Conservation (phyloP, 2,797 vertebrate species). For the Myripristis murdjan region DNA sequence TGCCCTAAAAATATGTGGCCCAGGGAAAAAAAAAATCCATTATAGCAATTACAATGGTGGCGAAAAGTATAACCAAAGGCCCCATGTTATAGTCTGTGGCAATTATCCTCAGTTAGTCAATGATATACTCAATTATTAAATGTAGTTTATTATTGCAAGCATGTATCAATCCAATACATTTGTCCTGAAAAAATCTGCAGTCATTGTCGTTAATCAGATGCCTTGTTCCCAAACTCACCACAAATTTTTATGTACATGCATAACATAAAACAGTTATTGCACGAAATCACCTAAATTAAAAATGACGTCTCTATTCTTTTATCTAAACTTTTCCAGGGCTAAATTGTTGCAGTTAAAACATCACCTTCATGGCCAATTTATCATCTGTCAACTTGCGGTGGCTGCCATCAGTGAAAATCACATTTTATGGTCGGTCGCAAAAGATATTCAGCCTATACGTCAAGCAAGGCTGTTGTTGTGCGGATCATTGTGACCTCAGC, state of each 20-base stretch:
- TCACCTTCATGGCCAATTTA: neutral
- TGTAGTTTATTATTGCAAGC: neutral
- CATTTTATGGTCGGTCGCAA: too few relatives aligned
- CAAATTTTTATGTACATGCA: neutral
- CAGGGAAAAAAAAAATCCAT: neutral
- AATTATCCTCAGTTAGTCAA: slow-evolving; percentile 13
- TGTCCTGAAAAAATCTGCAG: neutral
- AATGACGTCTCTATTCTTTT: neutral
- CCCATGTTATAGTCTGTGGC: slow-evolving; percentile 1
- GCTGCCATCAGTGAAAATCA: too few relatives aligned
- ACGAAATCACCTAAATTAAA: neutral
- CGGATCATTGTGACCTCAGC: too few relatives aligned
- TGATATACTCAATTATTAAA: neutral
- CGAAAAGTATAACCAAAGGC: neutral
- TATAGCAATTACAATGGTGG: neutral
- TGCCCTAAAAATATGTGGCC: slow-evolving; percentile 15
- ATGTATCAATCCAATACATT: neutral
- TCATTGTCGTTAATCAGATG: slow-evolving; percentile 14
- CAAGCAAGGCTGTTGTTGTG: too few relatives aligned
- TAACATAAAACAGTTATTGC: neutral
- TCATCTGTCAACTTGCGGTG: too few relatives aligned
- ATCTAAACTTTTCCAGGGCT: neutral
- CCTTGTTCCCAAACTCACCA: slow-evolving; percentile 1
- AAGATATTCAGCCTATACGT: too few relatives aligned
- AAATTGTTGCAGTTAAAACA: neutral